A percentile compares a stretch with the other conserved stretches of the same genome.
Evolutionary conservation across 2,797 vertebrate species (phyloP).

Genomic region (Steatocranus sp.): DNA sequence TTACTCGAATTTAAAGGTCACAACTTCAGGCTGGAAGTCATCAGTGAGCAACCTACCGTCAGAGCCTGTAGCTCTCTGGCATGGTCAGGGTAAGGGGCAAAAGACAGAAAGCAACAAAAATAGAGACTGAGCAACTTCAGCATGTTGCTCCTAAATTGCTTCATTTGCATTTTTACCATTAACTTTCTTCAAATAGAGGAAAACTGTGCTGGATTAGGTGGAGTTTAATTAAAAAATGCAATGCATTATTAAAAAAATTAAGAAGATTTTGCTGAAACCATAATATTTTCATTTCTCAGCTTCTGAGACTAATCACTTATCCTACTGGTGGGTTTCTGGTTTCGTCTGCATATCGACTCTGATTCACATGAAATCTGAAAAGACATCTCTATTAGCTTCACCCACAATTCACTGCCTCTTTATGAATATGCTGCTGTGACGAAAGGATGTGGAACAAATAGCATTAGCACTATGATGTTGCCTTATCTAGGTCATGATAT

Average conservation of each 20-base stretch:
- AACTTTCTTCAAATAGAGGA: not conserved
- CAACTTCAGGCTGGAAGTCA: not conserved
- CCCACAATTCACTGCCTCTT: conserved; percentile 28
- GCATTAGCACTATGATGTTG: conserved; percentile 70
- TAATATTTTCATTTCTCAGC: not conserved
- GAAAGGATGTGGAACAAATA: conserved; percentile 71
- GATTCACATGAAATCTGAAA: conserved; percentile 38
- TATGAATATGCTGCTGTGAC: conserved; percentile 52
- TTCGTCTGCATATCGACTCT: not conserved
- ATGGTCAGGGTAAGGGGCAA: not conserved
- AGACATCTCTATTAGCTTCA: conserved; percentile 58
- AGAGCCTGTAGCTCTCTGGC: not conserved
- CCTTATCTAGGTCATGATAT: conserved; percentile 80
- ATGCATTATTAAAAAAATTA: not conserved
- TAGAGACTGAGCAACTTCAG: not conserved
- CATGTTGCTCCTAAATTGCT: not conserved
- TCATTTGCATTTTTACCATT: not conserved
- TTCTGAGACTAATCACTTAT: not conserved
- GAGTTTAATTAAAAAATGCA: not conserved
- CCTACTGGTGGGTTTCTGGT: not conserved
- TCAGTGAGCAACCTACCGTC: not conserved
- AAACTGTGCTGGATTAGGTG: not conserved
- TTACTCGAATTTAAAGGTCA: conserved; percentile 22
- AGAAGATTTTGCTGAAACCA: not conserved
- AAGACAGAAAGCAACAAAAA: not conserved